These are phyloP conservation scores for Porites rus DNA, from an alignment of 92 coral and sea anemone species.

Conservation along the genomic window DNA sequence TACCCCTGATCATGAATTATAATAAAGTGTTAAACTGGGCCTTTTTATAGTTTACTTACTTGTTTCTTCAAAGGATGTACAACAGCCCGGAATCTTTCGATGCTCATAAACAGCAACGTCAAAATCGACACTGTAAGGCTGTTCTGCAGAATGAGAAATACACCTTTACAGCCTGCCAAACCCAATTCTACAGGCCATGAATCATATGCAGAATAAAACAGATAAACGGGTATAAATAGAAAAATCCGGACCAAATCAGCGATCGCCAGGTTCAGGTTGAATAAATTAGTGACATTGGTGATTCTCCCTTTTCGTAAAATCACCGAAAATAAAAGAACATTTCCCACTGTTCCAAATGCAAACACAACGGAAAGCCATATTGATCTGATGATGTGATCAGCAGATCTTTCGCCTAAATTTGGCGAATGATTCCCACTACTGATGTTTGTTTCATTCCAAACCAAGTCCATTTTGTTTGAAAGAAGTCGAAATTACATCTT, in stretches of 20 bases:
- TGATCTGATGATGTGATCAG: conserved; percentile 31
- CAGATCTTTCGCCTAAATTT: not conserved
- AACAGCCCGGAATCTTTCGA: conserved; percentile 75
- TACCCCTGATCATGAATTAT: no score
- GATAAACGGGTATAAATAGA: conserved; percentile 70
- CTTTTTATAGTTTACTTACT: conserved; percentile 23
- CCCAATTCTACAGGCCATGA: conserved; percentile 68
- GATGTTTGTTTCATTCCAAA: not conserved
- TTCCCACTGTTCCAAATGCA: conserved; percentile 60
- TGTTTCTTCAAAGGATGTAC: conserved; percentile 72
- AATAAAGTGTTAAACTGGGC: not conserved
- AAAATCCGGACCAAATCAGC: conserved; percentile 76
- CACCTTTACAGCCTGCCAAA: conserved; percentile 46
- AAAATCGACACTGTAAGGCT: conserved; percentile 58
- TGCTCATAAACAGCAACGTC: conserved; percentile 73
- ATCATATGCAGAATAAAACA: conserved; percentile 53
- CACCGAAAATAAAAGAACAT: conserved; percentile 70
- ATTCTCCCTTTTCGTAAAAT: conserved; percentile 59
- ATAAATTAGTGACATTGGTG: conserved; percentile 69
- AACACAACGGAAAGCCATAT: conserved; percentile 73
- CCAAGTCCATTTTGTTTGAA: not conserved
- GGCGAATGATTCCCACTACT: not conserved
- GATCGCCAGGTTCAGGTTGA: conserved; percentile 71
- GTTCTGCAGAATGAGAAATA: conserved; percentile 48
- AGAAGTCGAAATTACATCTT: not conserved